Evolutionary conservation across 2,888 invertebrate species (phyloP).

Genomic region (Lepetodrilus schrolli): DNA sequence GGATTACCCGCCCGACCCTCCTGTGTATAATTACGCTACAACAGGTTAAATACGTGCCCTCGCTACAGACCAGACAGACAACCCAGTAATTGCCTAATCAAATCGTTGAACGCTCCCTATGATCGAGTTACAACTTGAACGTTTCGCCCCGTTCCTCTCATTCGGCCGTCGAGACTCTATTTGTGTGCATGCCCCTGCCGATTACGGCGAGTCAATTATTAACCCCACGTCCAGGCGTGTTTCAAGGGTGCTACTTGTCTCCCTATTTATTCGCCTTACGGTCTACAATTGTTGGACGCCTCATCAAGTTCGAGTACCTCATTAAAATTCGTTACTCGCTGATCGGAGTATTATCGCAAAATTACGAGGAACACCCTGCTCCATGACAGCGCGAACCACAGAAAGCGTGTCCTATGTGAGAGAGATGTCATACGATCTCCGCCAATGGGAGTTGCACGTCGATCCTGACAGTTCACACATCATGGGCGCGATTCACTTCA

Average conservation of each 20-base stretch:
- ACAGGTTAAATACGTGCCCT: slow-evolving; percentile 13
- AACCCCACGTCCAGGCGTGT: slow-evolving; percentile 32
- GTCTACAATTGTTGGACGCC: neutral
- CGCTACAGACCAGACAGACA: neutral
- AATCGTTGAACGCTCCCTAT: slow-evolving; percentile 22
- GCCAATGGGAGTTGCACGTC: too few relatives aligned
- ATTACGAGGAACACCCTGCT: slow-evolving; percentile 18
- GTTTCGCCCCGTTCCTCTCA: slow-evolving; percentile 2
- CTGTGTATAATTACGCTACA: slow-evolving; percentile 4
- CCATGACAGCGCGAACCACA: neutral
- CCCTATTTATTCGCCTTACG: neutral
- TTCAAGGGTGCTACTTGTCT: neutral
- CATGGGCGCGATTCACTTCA: too few relatives aligned
- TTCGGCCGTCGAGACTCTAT: slow-evolving; percentile 25
- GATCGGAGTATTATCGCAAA: slow-evolving; percentile 8
- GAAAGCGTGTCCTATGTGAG: neutral
- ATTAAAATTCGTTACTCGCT: slow-evolving; percentile 31
- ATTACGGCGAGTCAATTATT: slow-evolving; percentile 33
- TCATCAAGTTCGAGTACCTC: slow-evolving; percentile 33
- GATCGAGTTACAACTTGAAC: slow-evolving; percentile 18
- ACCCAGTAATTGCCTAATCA: slow-evolving; percentile 34
- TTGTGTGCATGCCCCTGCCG: slow-evolving; percentile 27
- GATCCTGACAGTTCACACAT: too few relatives aligned
- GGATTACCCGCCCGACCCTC: slow-evolving; percentile 3
- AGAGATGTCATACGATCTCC: neutral